Conservation (phyloP, 2,113 vertebrate genomes). For the Laterallus jamaicensis region DNA sequence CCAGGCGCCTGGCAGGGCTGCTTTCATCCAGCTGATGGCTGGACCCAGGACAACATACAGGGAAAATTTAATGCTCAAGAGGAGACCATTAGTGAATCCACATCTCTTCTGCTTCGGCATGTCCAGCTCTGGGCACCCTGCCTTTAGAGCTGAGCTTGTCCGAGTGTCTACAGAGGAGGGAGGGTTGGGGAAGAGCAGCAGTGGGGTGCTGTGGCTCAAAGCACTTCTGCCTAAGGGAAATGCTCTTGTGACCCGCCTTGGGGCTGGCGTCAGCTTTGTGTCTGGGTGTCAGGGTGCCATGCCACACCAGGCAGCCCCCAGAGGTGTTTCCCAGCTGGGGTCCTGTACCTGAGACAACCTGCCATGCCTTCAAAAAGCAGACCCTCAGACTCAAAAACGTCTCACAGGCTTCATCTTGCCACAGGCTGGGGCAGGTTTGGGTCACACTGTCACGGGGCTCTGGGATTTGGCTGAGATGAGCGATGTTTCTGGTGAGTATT, state of each 20-base stretch:
- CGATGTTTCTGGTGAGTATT: neutral
- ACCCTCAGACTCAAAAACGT: neutral
- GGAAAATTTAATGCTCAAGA: neutral
- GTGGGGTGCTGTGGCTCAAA: neutral
- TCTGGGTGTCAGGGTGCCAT: accelerated
- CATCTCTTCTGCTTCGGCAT: neutral
- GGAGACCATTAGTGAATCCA: neutral
- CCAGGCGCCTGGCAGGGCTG: neutral
- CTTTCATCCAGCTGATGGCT: neutral
- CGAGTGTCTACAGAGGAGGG: neutral
- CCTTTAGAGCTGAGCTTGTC: neutral
- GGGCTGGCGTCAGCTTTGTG: neutral
- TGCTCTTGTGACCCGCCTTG: neutral
- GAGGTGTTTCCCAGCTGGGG: neutral
- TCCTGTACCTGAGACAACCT: neutral
- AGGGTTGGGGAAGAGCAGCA: neutral
- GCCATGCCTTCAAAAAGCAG: neutral
- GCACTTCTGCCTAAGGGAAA: neutral
- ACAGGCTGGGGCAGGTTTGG: neutral
- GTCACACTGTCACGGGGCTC: accelerated
- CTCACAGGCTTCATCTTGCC: neutral
- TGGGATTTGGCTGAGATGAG: neutral
- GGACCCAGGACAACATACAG: neutral
- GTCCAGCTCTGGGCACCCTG: neutral
- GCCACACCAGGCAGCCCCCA: neutral